Conservation (phyloP, 2,113 vertebrate genomes). For the Oriolus oriolus region DNA sequence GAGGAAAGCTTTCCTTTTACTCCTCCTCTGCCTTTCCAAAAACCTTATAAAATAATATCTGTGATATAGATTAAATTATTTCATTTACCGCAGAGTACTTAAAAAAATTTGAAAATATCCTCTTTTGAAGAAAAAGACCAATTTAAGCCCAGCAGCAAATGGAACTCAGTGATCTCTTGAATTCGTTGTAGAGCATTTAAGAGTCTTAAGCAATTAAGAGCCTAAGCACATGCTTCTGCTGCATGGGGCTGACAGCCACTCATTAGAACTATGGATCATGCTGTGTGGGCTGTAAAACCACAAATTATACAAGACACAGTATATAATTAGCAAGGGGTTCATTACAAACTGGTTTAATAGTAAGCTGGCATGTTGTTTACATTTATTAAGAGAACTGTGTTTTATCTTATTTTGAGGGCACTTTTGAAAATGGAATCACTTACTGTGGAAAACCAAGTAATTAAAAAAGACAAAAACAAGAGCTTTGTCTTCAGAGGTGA, state of each 20-base stretch:
- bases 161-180: not conserved
- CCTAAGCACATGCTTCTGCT: slow-evolving; percentile 5
- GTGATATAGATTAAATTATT: not conserved
- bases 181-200: not conserved
- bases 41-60: not conserved
- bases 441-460: not conserved
- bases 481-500: not conserved
- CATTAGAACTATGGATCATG: slow-evolving; percentile 37
- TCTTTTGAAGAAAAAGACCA: not conserved
- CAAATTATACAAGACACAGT: not conserved
- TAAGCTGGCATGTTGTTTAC: not conserved
- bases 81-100: not conserved
- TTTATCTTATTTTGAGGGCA: slow-evolving; percentile 33
- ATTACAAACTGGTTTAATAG: not conserved
- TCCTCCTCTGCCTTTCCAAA: not conserved
- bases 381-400: not conserved
- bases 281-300: slow-evolving; percentile 48
- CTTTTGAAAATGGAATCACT: not conserved
- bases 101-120: not conserved
- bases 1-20: not conserved
- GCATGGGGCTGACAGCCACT: slow-evolving; percentile 5
- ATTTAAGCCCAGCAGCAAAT: not conserved
- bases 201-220: not conserved
- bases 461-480: slow-evolving; percentile 9
- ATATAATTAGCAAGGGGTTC: slow-evolving; percentile 38